Evolutionary conservation across 2,113 vertebrate genomes (phyloP).

Genomic region (Saiga tatarica): DNA sequence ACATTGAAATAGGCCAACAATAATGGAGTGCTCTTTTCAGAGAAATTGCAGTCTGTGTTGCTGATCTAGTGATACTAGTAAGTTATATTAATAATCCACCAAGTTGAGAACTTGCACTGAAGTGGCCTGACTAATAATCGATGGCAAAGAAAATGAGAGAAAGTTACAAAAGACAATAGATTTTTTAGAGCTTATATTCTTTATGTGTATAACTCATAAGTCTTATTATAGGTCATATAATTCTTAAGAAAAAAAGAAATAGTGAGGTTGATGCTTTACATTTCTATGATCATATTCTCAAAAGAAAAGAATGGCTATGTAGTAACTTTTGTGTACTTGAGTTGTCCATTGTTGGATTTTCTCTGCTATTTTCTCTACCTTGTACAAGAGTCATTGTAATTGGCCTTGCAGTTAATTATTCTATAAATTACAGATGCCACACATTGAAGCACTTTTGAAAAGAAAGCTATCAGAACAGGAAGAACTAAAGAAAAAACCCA

Average conservation of each 20-base stretch:
- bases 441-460: slow-evolving; percentile 80
- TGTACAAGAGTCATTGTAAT: background rate
- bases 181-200: background rate
- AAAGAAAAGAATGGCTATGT: background rate
- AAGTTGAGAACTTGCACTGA: background rate
- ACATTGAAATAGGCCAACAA: background rate
- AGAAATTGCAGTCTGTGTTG: slow-evolving; percentile 17
- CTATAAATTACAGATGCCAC: slow-evolving; percentile 81
- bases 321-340: background rate
- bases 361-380: background rate
- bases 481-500: slow-evolving; percentile 78
- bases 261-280: background rate
- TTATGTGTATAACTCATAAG: background rate
- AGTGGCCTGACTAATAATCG: background rate
- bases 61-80: background rate
- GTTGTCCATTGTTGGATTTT: slow-evolving; percentile 21
- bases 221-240: background rate
- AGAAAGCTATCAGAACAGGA: slow-evolving; percentile 80
- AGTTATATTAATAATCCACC: background rate
- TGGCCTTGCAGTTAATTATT: slow-evolving; percentile 30
- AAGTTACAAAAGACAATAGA: background rate
- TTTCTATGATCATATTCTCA: background rate
- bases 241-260: background rate
- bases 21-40: background rate
- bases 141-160: background rate